A percentile compares a stretch with the other conserved stretches of the same genome.
phyloP scores from a whole-genome alignment of 2,888 invertebrate species.

The Eupithecia dodoneata region DNA sequence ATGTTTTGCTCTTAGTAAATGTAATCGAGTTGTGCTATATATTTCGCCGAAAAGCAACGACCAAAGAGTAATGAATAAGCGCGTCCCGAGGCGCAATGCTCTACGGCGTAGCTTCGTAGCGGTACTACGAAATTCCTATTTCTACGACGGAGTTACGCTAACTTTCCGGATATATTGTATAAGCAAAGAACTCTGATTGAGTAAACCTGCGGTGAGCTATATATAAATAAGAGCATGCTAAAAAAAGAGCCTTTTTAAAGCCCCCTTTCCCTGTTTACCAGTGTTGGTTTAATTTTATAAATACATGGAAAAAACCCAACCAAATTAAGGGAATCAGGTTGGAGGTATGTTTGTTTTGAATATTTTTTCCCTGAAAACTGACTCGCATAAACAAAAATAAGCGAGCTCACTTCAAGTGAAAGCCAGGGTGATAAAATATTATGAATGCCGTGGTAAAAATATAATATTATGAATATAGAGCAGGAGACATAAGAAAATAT shows the following conservation, averaged over 20 bases:
- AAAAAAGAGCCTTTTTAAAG: not conserved
- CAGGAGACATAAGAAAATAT: constrained; percentile 35
- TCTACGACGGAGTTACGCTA: constrained; percentile 23
- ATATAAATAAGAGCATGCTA: not conserved
- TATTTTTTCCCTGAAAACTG: not conserved
- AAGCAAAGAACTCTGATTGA: constrained; percentile 6
- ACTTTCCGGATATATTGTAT: constrained; percentile 33
- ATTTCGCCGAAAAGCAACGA: not conserved
- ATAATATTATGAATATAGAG: constrained; percentile 31
- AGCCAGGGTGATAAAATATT: constrained; percentile 13
- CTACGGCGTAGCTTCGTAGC: constrained; percentile 40
- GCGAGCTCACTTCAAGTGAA: constrained; percentile 1
- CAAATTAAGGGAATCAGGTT: not conserved
- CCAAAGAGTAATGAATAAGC: not conserved
- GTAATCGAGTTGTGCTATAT: not conserved
- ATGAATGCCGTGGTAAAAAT: constrained; percentile 13
- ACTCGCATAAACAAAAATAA: constrained; percentile 9
- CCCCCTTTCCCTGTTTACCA: not conserved
- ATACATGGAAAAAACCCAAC: not conserved
- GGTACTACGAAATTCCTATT: constrained; percentile 39
- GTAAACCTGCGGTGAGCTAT: not conserved
- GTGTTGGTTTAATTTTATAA: not conserved
- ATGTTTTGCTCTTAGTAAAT: not conserved
- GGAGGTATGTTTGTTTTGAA: not conserved
- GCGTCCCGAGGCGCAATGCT: constrained; percentile 14